phyloP scores from a whole-genome alignment of 1,140 invertebrate genomes.

The Rhopalosiphum padi region DNA sequence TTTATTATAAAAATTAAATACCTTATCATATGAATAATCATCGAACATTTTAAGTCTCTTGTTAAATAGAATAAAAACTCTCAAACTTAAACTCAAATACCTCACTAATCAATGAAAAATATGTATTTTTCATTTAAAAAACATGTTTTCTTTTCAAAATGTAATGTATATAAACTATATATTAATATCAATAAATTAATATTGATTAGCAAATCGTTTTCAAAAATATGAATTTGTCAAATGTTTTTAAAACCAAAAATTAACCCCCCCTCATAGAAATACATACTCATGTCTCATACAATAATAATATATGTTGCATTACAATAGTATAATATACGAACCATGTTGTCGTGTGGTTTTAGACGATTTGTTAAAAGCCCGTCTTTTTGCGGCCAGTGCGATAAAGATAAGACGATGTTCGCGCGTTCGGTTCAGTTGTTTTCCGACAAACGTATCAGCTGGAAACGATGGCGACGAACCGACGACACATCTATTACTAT shows the following conservation, averaged over 20 bases:
- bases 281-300: not conserved
- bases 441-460: conserved; percentile 2
- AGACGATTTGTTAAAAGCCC: not conserved
- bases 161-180: too few relatives aligned
- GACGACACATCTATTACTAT: not conserved
- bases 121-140: too few relatives aligned
- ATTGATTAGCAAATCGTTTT: not conserved
- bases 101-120: too few relatives aligned
- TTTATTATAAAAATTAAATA: not conserved
- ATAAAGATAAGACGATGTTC: not conserved
- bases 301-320: not conserved
- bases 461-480: not conserved
- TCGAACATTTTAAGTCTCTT: too few relatives aligned
- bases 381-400: not conserved
- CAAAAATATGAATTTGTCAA: not conserved
- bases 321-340: not conserved
- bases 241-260: not conserved
- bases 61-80: too few relatives aligned
- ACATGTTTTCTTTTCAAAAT: too few relatives aligned
- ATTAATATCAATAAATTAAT: not conserved
- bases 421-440: not conserved
- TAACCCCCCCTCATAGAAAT: not conserved
- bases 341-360: not conserved
- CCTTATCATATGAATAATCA: too few relatives aligned
- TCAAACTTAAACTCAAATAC: too few relatives aligned